phyloP scores from a whole-genome alignment of 2,888 invertebrate genomes.

The Tribolium freemani region DNA sequence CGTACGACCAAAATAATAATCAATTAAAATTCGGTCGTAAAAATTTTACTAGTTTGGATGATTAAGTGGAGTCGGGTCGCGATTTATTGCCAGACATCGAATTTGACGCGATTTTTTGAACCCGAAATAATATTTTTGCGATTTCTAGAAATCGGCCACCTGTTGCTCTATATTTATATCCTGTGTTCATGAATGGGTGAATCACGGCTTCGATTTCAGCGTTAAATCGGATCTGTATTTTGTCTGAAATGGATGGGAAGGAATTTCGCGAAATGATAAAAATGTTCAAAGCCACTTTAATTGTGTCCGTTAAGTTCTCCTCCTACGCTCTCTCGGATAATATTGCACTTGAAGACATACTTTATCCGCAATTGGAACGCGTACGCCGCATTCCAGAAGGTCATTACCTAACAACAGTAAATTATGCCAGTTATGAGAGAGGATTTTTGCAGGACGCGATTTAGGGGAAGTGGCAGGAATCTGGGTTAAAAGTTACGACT shows the following conservation, averaged over 20 bases:
- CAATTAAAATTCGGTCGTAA: conserved; percentile 13
- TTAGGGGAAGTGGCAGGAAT: not conserved
- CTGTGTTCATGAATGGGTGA: conserved; percentile 11
- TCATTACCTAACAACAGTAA: conserved; percentile 48
- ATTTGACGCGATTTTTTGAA: too few species aligned
- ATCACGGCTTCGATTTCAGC: conserved; percentile 4
- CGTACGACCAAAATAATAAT: conserved; percentile 9
- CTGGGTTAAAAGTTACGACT: conserved; percentile 32
- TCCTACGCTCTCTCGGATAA: conserved; percentile 45
- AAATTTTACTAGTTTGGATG: conserved; percentile 1
- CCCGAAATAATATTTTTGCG: too few species aligned
- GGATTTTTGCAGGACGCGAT: not conserved
- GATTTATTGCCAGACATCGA: not conserved
- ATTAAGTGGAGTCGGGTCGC: conserved; percentile 20
- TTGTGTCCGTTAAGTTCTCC: conserved; percentile 43
- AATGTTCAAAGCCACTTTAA: conserved; percentile 33
- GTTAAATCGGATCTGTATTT: conserved; percentile 1
- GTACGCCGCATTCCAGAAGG: conserved; percentile 47
- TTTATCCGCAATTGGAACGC: conserved; percentile 49
- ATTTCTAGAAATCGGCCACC: conserved; percentile 2
- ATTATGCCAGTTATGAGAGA: conserved; percentile 20
- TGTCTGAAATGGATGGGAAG: conserved; percentile 15
- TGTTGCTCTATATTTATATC: conserved; percentile 18
- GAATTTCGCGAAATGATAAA: conserved; percentile 2
- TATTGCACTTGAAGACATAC: conserved; percentile 49